phyloP scores from a whole-genome alignment of 2,797 vertebrate species.

The Microhierax caerulescens region DNA sequence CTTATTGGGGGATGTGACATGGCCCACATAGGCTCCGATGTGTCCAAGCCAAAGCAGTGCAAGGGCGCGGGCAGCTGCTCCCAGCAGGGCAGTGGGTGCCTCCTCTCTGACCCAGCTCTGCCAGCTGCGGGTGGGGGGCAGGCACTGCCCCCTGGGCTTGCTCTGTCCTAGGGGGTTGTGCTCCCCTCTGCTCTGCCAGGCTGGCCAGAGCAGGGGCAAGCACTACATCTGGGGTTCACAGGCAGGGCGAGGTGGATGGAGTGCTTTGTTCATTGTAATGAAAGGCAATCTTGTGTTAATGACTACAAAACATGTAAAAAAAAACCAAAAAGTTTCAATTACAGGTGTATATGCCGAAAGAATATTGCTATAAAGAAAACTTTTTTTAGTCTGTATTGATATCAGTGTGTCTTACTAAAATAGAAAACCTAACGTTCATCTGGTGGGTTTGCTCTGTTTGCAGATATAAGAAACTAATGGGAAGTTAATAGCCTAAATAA shows the following conservation, averaged over 20 bases:
- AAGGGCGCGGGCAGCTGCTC: not conserved
- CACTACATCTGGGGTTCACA: rapidly evolving
- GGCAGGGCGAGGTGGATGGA: not conserved
- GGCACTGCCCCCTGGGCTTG: rapidly evolving
- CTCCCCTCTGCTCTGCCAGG: not conserved
- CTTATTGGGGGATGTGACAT: not conserved
- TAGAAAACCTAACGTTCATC: not conserved
- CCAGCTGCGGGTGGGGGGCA: not conserved
- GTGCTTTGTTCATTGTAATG: not conserved
- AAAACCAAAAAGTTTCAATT: not conserved
- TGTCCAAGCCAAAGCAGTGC: rapidly evolving
- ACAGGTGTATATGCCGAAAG: not conserved
- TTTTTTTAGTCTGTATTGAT: not conserved
- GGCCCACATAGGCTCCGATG: not conserved
- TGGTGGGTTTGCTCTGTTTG: not conserved
- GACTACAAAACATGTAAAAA: not conserved
- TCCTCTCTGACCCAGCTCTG: not conserved
- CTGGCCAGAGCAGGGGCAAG: not conserved
- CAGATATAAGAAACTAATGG: not conserved
- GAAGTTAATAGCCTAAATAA: slow-evolving; percentile 6
- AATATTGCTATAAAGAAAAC: not conserved
- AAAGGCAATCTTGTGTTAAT: not conserved
- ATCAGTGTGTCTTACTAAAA: not conserved
- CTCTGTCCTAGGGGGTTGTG: not conserved
- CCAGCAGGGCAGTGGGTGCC: not conserved